Base-by-base conservation (phyloP, 2,797 vertebrate species). In the Fringilla coelebs region DNA sequence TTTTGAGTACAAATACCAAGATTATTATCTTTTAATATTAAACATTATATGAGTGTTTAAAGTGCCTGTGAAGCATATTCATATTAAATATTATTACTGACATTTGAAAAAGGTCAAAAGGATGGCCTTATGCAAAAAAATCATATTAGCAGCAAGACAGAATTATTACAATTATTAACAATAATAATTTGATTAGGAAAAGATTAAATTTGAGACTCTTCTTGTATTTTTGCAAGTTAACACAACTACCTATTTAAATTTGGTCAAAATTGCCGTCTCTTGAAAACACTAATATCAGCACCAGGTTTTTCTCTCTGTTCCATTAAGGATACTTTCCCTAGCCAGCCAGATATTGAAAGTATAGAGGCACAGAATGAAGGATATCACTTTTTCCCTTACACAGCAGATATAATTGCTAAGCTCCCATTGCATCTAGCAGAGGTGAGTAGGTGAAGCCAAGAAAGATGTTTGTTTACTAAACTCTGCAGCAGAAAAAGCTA, bases 1-100 rank as follows among this genome's bases (percentile, higher is more conserved):
- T 98, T 98, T 98, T 97, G 88, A 98, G 89, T 96, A 98, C 96
- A 98, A 98, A 98, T 98, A 98, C 96, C 97, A 98, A 96, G 96
- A 97, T 97, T 98, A 97, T 97, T 98, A 97, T 97, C 96, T 93
- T 97, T 97, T 97, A 97, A 98, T 98, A 98, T 98, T 98, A 97
- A 98, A 98, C 89, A 96, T 97, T 98, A 97, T 97, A 97, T 96
- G 96, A 98, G 96, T 97, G 97, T 97, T 98, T 98, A 98, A 98
- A 98, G 96, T 97, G 96, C 88, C 89, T 97, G 80, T 97, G 96
- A 95, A 98, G 95, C 95, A 97, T 97, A 97, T 98, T 98, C 97
- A 97, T 97, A 98, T 98, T 97, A 97, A 98, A 98, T 98, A 97
- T 97, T 98, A 98, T 97, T 98, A 95, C 94, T 98, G 97, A 97